Percentiles rank a stretch among this genome's conserved stretches.
Evolutionary conservation across 2,888 invertebrate genomes (phyloP).

Genomic region (Euspilapteryx auroguttella): DNA sequence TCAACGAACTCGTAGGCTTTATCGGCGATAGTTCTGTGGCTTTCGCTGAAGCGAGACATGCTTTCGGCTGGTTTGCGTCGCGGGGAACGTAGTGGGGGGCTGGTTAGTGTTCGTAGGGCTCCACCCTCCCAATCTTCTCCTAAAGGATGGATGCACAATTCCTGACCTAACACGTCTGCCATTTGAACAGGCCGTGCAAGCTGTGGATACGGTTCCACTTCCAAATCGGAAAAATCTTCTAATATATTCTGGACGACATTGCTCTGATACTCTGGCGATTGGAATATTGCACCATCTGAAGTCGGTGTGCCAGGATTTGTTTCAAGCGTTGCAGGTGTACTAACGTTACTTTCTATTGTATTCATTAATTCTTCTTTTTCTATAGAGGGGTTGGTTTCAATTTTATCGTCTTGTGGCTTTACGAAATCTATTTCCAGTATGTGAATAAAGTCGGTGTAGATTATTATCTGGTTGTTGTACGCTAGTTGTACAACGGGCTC

Average conservation of each 20-base stretch:
- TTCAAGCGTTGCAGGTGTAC: conserved; percentile 30
- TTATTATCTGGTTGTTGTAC: conserved; percentile 73
- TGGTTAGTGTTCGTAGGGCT: conserved; percentile 45
- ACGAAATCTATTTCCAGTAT: conserved; percentile 68
- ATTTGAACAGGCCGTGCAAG: conserved; percentile 41
- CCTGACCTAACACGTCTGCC: conserved; percentile 48
- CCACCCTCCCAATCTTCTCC: conserved; percentile 57
- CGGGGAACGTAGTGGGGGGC: conserved; percentile 47
- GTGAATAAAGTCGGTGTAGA: conserved; percentile 86
- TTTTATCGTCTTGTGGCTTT: conserved; percentile 33
- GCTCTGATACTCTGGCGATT: conserved; percentile 54
- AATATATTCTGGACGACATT: conserved; percentile 64
- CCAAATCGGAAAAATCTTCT: conserved; percentile 65
- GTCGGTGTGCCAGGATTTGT: conserved; percentile 35
- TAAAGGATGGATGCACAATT: conserved; percentile 46
- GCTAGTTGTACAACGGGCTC: conserved; percentile 70
- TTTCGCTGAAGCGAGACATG: conserved; percentile 54
- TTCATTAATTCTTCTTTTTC: conserved; percentile 30
- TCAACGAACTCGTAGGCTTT: conserved; percentile 86
- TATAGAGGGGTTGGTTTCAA: conserved; percentile 11
- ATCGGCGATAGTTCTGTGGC: conserved; percentile 62
- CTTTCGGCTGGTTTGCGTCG: conserved; percentile 48
- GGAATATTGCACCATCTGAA: conserved; percentile 38
- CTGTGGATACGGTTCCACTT: conserved; percentile 54
- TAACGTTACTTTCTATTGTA: conserved; percentile 30